These are phyloP conservation scores for Podargus strigoides DNA, from an alignment of 2,797 vertebrate genomes.

Conservation along the genomic window DNA sequence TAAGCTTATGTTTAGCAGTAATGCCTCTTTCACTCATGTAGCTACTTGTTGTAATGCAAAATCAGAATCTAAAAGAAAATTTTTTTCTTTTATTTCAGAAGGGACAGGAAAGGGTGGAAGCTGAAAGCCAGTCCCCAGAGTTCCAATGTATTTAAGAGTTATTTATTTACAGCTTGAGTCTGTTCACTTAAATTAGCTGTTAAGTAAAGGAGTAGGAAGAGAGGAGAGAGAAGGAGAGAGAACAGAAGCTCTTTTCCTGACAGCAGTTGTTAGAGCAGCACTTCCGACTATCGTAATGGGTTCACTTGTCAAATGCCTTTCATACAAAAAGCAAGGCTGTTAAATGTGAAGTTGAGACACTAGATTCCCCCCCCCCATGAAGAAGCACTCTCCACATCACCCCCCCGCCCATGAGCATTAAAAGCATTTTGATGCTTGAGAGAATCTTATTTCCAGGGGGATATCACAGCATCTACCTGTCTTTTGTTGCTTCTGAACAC, in stretches of 20 bases:
- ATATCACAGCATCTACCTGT: neutral
- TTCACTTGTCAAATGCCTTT: slow-evolving; percentile 36
- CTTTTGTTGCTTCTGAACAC: neutral
- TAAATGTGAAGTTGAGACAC: slow-evolving; percentile 12
- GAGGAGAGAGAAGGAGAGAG: neutral
- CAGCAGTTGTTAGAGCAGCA: slow-evolving; percentile 20
- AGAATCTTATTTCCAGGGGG: neutral
- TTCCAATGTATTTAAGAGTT: neutral
- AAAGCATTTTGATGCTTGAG: slow-evolving; percentile 14
- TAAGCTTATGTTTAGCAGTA: neutral
- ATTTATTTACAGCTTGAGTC: neutral
- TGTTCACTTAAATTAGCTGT: neutral
- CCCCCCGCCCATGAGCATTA: neutral
- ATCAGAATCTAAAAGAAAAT: neutral
- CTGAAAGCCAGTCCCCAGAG: neutral
- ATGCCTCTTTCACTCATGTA: neutral
- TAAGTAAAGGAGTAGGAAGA: neutral
- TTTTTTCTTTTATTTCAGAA: neutral
- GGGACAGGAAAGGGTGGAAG: neutral
- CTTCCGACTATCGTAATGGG: slow-evolving; percentile 32
- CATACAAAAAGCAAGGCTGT: slow-evolving; percentile 26
- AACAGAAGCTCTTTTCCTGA: slow-evolving; percentile 30
- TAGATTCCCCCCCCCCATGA: too few species aligned
- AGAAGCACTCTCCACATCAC: neutral
- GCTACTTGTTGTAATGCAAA: neutral